A percentile compares a stretch with the other conserved stretches of the same genome.
Evolutionary conservation across 2,888 invertebrate species (phyloP).

Genomic region (Linnaemya tessellans): DNA sequence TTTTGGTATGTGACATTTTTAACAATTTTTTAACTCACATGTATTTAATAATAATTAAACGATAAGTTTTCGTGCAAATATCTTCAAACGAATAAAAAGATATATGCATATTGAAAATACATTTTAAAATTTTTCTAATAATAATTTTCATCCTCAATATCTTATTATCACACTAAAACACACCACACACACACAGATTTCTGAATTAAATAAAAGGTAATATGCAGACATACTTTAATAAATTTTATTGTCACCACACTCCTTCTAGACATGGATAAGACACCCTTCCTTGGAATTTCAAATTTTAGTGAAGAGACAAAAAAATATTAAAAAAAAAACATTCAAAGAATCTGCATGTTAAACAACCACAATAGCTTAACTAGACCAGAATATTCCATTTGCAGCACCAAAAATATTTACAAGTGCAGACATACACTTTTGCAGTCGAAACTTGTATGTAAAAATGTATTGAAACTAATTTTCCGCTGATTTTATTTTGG

Average conservation of each 20-base stretch:
- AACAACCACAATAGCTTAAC: slow-evolving; percentile 34
- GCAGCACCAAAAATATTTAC: neutral
- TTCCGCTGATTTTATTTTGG: slow-evolving; percentile 72
- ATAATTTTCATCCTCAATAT: too few species aligned
- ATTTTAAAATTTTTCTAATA: too few species aligned
- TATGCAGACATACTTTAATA: neutral
- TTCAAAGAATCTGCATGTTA: slow-evolving; percentile 27
- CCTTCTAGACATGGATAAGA: neutral
- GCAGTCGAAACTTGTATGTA: slow-evolving; percentile 26
- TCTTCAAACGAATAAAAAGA: too few species aligned
- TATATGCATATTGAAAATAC: too few species aligned
- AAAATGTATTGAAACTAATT: slow-evolving; percentile 71
- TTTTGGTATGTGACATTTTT: too few species aligned
- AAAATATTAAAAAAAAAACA: neutral
- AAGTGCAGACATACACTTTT: neutral
- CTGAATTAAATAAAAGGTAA: neutral
- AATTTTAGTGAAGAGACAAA: slow-evolving; percentile 1
- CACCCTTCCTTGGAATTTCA: neutral
- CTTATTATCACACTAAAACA: too few species aligned
- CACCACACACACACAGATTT: neutral
- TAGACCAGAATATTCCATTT: slow-evolving; percentile 39
- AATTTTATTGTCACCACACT: neutral
- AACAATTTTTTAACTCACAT: too few species aligned
- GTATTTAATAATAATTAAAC: too few species aligned
- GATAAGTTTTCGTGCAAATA: too few species aligned